Percentiles rank a stretch among this genome's conserved stretches.
Evolutionary conservation across 2,113 vertebrate species (phyloP).

Genomic region (Brachyistius frenatus): DNA sequence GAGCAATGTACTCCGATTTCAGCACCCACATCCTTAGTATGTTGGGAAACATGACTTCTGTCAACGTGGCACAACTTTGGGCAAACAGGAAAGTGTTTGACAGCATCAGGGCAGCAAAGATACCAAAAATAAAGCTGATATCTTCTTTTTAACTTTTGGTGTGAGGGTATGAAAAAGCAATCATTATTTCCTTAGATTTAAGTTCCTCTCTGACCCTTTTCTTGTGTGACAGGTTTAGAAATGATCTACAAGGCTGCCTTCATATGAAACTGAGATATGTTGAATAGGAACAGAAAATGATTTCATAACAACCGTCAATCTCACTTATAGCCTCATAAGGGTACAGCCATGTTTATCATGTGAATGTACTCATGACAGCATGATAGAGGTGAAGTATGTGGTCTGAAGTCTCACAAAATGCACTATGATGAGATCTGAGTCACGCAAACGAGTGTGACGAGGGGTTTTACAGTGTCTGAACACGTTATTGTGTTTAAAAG

Average conservation of each 20-base stretch:
- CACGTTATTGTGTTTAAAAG: not conserved
- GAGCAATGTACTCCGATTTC: too few relatives aligned
- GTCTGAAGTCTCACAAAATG: not conserved
- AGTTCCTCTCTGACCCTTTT: too few relatives aligned
- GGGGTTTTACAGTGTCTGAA: not conserved
- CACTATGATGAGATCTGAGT: not conserved
- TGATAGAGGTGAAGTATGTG: not conserved
- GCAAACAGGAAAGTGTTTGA: too few relatives aligned
- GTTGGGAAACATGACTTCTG: too few relatives aligned
- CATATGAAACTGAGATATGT: not conserved
- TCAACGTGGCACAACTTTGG: too few relatives aligned
- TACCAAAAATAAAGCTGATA: too few relatives aligned
- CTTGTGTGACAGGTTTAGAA: not conserved
- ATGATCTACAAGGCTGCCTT: not conserved
- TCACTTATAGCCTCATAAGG: not conserved
- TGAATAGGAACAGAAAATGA: not conserved
- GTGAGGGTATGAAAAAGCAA: too few relatives aligned
- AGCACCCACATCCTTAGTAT: too few relatives aligned
- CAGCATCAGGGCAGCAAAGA: too few relatives aligned
- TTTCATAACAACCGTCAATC: constrained; percentile 10
- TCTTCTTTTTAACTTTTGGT: too few relatives aligned
- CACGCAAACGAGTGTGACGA: not conserved
- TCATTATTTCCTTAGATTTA: too few relatives aligned
- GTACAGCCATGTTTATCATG: not conserved
- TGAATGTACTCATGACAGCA: constrained; percentile 8